A percentile compares a stretch with the other conserved stretches of the same genome.
Evolutionary conservation across 2,888 invertebrate genomes (phyloP).

Genomic region (Himalopsyche tibetana): DNA sequence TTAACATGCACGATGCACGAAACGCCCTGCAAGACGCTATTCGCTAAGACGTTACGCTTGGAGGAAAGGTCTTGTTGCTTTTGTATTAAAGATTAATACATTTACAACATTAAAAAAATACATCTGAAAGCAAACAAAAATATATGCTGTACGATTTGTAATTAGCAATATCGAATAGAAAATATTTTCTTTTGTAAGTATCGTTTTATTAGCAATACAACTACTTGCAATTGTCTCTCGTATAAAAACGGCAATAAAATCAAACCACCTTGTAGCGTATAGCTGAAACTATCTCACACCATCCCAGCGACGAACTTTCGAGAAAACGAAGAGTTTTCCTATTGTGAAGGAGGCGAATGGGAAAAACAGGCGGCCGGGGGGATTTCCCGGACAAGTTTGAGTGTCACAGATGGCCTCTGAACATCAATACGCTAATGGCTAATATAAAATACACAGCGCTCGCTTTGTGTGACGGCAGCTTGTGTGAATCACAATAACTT

Average conservation of each 20-base stretch:
- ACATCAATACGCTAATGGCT: constrained; percentile 53
- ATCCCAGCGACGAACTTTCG: constrained; percentile 1
- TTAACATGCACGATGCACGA: too few relatives aligned
- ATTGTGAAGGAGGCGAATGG: constrained; percentile 31
- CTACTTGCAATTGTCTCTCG: background rate
- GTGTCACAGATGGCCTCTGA: constrained; percentile 28
- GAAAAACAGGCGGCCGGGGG: constrained; percentile 10
- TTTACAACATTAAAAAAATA: too few relatives aligned
- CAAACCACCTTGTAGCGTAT: constrained; percentile 22
- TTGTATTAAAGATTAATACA: too few relatives aligned
- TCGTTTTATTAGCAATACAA: too few relatives aligned
- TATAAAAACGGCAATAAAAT: constrained; percentile 31
- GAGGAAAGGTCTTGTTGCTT: too few relatives aligned
- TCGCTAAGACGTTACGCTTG: too few relatives aligned
- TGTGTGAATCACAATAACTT: constrained; percentile 40
- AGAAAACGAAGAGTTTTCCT: constrained; percentile 19
- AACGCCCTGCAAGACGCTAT: too few relatives aligned
- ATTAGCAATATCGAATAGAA: too few relatives aligned
- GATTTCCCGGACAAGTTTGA: constrained; percentile 32
- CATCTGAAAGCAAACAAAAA: too few relatives aligned
- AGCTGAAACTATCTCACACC: constrained; percentile 14
- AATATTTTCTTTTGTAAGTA: too few relatives aligned
- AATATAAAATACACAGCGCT: constrained; percentile 36
- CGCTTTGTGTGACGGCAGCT: constrained; percentile 21
- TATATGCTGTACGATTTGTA: too few relatives aligned